Conservation (phyloP, 1,140 invertebrate species). For the Delia radicum region DNA sequence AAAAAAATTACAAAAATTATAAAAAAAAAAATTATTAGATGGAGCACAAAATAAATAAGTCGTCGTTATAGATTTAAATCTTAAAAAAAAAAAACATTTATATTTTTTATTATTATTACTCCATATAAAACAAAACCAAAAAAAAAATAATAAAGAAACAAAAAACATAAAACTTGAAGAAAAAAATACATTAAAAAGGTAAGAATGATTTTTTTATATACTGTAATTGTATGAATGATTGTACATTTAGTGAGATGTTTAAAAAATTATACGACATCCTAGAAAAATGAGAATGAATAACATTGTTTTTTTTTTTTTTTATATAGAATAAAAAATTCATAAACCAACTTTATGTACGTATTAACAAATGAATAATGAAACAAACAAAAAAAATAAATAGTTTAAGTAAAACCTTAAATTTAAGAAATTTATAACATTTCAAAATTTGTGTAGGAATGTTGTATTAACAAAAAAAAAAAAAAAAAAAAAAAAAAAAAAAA, state of each 20-base stretch:
- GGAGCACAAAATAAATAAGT: not conserved
- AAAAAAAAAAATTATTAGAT: not conserved
- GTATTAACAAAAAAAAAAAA: not conserved
- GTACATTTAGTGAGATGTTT: not conserved
- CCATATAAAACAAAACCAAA: no score
- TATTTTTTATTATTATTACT: not conserved
- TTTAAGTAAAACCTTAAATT: not conserved
- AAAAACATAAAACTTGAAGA: not conserved
- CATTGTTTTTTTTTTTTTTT: not conserved
- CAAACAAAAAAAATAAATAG: not conserved
- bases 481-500: not conserved
- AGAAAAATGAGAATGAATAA: not conserved
- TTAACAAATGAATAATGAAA: not conserved
- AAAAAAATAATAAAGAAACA: no score
- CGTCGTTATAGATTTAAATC: not conserved
- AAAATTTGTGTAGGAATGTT: not conserved
- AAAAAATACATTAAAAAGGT: not conserved
- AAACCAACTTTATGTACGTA: not conserved
- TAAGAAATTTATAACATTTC: conserved; percentile 2
- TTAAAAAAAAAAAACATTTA: not conserved
- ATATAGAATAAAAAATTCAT: not conserved
- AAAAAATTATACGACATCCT: not conserved
- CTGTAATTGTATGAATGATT: not conserved
- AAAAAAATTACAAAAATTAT: not conserved
- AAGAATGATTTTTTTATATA: not conserved